phyloP scores from a whole-genome alignment of 2,113 vertebrate species.

The Cygnus buccinator region DNA sequence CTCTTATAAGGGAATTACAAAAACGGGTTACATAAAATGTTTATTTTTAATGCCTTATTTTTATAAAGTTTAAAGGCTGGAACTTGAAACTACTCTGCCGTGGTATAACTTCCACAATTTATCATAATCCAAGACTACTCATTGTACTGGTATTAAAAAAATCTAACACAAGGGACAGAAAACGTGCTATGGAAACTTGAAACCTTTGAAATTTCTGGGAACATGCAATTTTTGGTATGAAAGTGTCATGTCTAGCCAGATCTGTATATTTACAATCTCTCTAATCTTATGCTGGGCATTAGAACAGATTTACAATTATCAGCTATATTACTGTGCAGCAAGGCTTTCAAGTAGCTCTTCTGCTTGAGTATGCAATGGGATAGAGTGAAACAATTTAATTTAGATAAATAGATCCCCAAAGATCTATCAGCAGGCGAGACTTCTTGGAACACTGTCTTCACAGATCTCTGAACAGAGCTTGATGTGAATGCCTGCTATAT shows the following conservation, averaged over 20 bases:
- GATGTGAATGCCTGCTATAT: neutral
- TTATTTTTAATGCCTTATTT: neutral
- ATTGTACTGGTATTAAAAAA: neutral
- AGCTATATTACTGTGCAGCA: neutral
- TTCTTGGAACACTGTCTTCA: neutral
- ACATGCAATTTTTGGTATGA: neutral
- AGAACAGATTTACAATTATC: neutral
- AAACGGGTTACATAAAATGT: neutral
- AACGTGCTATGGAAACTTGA: neutral
- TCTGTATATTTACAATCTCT: neutral
- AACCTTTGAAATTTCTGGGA: neutral
- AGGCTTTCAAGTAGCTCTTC: neutral
- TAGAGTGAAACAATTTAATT: neutral
- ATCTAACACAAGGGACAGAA: neutral
- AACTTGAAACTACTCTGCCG: neutral
- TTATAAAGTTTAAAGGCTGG: neutral
- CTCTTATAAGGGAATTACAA: neutral
- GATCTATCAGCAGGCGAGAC: neutral
- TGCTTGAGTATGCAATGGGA: neutral
- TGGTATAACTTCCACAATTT: neutral
- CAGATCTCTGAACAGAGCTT: neutral
- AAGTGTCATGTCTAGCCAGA: neutral
- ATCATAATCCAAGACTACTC: neutral
- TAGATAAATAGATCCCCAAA: slow-evolving; percentile 7
- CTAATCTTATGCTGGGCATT: neutral